A percentile compares a stretch with the other conserved stretches of the same genome.
Evolutionary conservation across 2,888 invertebrate species (phyloP).

Genomic region (Volucella inflata): DNA sequence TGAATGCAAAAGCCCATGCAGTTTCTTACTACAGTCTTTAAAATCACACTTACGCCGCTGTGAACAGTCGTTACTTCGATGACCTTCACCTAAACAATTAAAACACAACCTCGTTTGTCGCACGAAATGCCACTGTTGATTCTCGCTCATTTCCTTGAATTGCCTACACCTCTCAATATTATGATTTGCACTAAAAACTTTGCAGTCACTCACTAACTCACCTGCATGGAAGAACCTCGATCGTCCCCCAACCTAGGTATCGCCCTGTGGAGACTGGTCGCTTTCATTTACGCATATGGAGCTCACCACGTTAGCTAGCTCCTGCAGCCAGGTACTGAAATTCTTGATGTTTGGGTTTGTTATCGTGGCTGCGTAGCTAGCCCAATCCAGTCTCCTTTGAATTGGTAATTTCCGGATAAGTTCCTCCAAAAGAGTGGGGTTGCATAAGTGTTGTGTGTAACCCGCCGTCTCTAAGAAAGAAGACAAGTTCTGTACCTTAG

Average conservation of each 20-base stretch:
- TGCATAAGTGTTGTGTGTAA: constrained; percentile 52
- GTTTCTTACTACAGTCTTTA: neutral
- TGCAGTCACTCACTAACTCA: constrained; percentile 5
- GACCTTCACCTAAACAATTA: constrained; percentile 39
- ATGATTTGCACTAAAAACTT: neutral
- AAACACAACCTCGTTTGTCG: constrained; percentile 50
- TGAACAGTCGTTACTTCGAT: constrained; percentile 30
- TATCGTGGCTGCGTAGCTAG: constrained; percentile 26
- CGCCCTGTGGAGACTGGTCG: neutral
- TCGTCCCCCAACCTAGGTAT: neutral
- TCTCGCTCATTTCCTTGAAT: constrained; percentile 9
- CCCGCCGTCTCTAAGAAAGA: constrained; percentile 55
- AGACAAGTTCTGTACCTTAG: constrained; percentile 63
- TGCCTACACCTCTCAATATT: neutral
- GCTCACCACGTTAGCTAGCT: constrained; percentile 21
- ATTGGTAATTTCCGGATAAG: constrained; percentile 53
- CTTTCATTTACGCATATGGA: neutral
- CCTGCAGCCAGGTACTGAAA: constrained; percentile 56
- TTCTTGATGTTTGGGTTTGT: constrained; percentile 22
- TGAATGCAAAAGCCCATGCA: constrained; percentile 12
- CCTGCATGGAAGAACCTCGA: neutral
- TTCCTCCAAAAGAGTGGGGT: constrained; percentile 65
- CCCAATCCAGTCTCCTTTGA: constrained; percentile 43
- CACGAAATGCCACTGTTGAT: constrained; percentile 42
- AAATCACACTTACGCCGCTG: constrained; percentile 10